These are phyloP conservation scores for Hestina assimilis DNA, from an alignment of 1,140 invertebrate genomes.

Conservation along the genomic window DNA sequence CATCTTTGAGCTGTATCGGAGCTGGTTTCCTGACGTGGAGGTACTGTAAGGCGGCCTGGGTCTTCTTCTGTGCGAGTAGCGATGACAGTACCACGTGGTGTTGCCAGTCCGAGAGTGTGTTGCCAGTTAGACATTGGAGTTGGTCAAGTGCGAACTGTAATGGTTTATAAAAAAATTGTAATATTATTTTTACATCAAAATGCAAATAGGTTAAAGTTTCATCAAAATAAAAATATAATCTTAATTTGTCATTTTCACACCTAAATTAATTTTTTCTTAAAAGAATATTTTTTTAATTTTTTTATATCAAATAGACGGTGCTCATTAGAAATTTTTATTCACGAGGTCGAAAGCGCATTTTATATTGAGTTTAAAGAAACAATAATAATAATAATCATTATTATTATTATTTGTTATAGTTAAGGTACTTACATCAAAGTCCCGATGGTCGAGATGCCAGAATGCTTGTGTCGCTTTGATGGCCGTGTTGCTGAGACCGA, in stretches of 20 bases:
- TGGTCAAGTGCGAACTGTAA: slow-evolving; percentile 77
- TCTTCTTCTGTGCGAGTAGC: slow-evolving; percentile 67
- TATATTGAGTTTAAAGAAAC: background rate
- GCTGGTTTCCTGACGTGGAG: slow-evolving; percentile 47
- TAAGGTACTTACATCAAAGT: slow-evolving; percentile 79
- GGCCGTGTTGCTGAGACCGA: slow-evolving; percentile 83
- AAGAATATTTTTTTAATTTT: too few relatives aligned
- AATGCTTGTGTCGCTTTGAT: slow-evolving; percentile 89
- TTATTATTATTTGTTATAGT: background rate
- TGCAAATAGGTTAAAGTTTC: too few relatives aligned
- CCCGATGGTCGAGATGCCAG: slow-evolving; percentile 91
- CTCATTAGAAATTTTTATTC: too few relatives aligned
- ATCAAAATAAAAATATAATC: too few relatives aligned
- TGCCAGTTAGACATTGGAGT: slow-evolving; percentile 68
- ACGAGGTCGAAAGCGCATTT: too few relatives aligned
- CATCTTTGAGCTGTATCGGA: slow-evolving; percentile 37
- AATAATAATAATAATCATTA: background rate
- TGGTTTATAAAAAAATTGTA: background rate
- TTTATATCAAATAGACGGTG: too few relatives aligned
- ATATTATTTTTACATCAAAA: background rate
- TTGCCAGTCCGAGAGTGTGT: slow-evolving; percentile 74
- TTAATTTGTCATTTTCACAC: too few relatives aligned
- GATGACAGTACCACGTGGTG: slow-evolving; percentile 69
- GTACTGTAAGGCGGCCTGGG: slow-evolving; percentile 46
- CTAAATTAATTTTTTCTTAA: too few relatives aligned